Percentiles rank a stretch among this genome's conserved stretches.
These are phyloP conservation scores for Melinaea marsaeus DNA, from an alignment of 2,888 invertebrate species.

Conservation along the genomic window DNA sequence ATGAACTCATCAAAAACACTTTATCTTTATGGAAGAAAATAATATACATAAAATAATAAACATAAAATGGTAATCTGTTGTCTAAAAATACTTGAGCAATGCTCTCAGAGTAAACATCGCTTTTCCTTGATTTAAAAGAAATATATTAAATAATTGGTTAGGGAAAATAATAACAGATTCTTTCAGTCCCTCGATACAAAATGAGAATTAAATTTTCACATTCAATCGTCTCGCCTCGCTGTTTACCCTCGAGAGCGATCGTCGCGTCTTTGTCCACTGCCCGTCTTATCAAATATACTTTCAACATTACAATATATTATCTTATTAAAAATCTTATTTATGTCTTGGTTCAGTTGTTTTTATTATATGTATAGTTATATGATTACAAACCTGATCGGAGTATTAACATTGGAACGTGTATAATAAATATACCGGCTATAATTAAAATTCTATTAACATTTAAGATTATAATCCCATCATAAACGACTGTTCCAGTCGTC, in stretches of 20 bases:
- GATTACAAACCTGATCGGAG: no score
- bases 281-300: constrained; percentile 36
- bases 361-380: no score
- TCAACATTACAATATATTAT: constrained; percentile 29
- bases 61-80: background rate
- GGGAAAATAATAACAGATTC: constrained; percentile 63
- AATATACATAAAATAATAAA: no score
- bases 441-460: no score
- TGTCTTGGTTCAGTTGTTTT: no score
- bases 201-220: constrained; percentile 74
- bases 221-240: constrained; percentile 61
- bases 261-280: constrained; percentile 36
- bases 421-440: no score
- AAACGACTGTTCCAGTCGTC: constrained; percentile 42
- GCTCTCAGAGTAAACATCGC: no score
- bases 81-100: constrained; percentile 3
- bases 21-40: no score
- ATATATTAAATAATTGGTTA: constrained; percentile 43
- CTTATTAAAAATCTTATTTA: no score
- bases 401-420: no score
- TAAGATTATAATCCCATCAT: constrained; percentile 23
- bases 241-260: constrained; percentile 67
- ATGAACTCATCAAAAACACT: no score
- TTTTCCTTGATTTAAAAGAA: constrained; percentile 4
- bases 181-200: constrained; percentile 60